Evolutionary conservation across 1,140 invertebrate species (phyloP), one percentile per base, ranked within the genome.

Genomic region (Diploscapter pachys): DNA sequence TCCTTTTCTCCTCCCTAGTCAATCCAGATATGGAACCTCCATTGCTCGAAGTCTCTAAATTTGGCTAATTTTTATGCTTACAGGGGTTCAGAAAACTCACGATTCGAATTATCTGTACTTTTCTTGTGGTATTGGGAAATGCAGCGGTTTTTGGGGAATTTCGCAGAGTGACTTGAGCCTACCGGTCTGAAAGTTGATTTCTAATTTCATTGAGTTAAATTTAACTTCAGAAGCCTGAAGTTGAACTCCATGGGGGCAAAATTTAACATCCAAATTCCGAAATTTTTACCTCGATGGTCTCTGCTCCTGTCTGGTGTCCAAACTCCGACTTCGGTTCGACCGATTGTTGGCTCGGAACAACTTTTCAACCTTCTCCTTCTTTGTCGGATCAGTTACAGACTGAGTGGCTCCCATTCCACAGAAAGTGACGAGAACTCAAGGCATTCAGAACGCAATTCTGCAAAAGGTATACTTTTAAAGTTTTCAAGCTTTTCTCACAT

Each of bases 1-100:
- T 69, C 70, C 73, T 56, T 54, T 74, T 74, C 54, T 74, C 73
- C 50, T 74, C 73, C 13, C 73, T 56, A 57, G 73, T 56, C 9
- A 74, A 56, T 13, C 73, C 73, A 56, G 73, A 74, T 57, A 74
- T 74, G 31, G 73, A 74, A 6, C 73, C 73, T 73, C 31, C 9
- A 73, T 73, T 73, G 67, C 53, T 53, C 5, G 3, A 52, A 54
- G 50, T 31, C 49, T 63, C 13, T 31, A 13, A 50, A 63, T 31
- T 57, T 63, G 65, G 54, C 65, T 53, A 50, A 72, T 54, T 56
- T 63, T 72, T 72, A 48, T 71, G 57, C 50, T 63, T 62, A 71
- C 54, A 54, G 61, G 56, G 62, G n/a, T 9, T 50, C 6, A 9
- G 13, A 71, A 55, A 51, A 62, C n/a, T 64, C 61, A 52, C 65